A percentile compares a stretch with the other conserved stretches of the same genome.
phyloP scores from a whole-genome alignment of 2,797 vertebrate species.

The Muscicapa comitata region DNA sequence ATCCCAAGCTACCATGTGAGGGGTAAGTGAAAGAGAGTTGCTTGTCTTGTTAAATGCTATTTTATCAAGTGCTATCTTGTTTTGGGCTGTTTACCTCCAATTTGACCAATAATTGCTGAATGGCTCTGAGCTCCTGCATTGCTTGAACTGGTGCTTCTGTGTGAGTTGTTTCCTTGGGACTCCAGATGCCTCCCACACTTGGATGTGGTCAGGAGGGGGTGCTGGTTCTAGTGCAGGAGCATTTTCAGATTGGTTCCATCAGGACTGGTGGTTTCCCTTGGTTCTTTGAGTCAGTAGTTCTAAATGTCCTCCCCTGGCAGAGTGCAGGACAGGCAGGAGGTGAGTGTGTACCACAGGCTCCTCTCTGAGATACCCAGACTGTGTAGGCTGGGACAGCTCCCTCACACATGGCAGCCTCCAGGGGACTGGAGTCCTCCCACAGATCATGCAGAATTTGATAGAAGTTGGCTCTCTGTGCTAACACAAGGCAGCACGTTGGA shows the following conservation, averaged over 20 bases:
- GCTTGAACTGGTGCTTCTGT: not conserved
- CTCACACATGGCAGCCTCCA: not conserved
- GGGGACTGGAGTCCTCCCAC: not conserved
- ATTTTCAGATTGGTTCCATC: not conserved
- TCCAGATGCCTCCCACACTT: not conserved
- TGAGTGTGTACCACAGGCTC: not conserved
- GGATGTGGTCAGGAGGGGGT: not conserved
- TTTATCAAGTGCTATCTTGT: not conserved
- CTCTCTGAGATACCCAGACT: not conserved
- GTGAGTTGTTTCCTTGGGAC: not conserved
- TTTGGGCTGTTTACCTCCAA: not conserved
- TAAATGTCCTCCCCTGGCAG: not conserved
- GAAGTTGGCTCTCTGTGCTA: conserved; percentile 1
- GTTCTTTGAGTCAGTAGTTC: not conserved
- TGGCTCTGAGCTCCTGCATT: not conserved
- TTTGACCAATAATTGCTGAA: not conserved
- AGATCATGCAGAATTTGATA: conserved; percentile 5
- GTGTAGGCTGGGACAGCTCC: not conserved
- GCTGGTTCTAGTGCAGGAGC: fast-evolving
- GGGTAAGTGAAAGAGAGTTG: not conserved
- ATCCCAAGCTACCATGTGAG: fast-evolving
- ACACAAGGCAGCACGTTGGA: conserved; percentile 55
- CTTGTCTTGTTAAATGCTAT: not conserved
- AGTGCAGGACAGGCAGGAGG: not conserved
- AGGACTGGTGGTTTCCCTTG: not conserved